A percentile compares a stretch with the other conserved stretches of the same genome.
Evolutionary conservation across 2,113 vertebrate genomes (phyloP).

Genomic region (Chaetodon trifascialis): DNA sequence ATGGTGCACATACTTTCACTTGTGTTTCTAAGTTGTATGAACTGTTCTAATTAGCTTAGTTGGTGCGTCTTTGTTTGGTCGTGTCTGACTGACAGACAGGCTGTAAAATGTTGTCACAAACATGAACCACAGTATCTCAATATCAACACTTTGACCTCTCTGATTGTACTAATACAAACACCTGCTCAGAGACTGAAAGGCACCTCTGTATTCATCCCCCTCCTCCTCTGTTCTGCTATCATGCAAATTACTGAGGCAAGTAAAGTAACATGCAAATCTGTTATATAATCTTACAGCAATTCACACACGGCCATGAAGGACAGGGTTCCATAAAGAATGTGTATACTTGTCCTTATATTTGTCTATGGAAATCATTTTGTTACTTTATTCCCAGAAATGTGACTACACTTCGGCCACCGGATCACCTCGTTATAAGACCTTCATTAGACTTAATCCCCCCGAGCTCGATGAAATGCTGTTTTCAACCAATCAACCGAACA

Average conservation of each 20-base stretch:
- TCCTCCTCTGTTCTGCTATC: slow-evolving; percentile 21
- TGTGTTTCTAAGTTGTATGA: background rate
- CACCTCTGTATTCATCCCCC: slow-evolving; percentile 15
- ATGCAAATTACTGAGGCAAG: slow-evolving; percentile 64
- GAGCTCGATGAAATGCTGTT: background rate
- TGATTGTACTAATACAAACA: slow-evolving; percentile 4
- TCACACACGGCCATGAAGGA: background rate
- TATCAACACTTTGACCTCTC: background rate
- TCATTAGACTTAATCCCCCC: background rate
- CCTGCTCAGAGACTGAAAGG: slow-evolving; percentile 40
- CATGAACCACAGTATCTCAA: background rate
- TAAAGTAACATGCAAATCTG: slow-evolving; percentile 59
- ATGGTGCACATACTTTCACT: background rate
- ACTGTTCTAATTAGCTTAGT: background rate
- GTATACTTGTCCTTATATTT: slow-evolving; percentile 16
- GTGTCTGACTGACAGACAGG: too few relatives aligned
- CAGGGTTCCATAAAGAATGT: background rate
- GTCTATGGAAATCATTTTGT: slow-evolving; percentile 15
- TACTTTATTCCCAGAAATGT: slow-evolving; percentile 1
- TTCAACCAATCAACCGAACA: background rate
- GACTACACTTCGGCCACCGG: background rate
- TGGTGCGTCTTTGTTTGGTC: background rate
- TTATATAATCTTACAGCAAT: background rate
- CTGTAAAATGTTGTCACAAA: background rate
- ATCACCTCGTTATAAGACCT: background rate